Evolutionary conservation across 2,113 vertebrate species (phyloP).

Genomic region (Mesembrinibis cayennensis): DNA sequence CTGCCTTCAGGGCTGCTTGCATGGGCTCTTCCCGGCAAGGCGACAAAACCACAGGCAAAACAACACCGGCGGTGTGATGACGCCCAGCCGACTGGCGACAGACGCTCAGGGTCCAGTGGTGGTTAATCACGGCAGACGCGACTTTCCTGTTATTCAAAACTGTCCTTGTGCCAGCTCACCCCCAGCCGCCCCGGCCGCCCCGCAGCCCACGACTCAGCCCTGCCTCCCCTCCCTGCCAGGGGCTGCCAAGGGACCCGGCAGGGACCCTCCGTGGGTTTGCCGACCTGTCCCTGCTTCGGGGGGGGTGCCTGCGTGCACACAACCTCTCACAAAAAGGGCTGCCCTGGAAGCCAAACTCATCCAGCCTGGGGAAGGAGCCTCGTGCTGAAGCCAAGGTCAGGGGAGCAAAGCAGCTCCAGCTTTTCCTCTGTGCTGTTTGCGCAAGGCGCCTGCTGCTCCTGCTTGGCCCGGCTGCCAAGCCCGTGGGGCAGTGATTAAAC

Average conservation of each 20-base stretch:
- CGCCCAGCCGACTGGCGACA: not conserved
- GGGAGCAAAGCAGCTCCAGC: not conserved
- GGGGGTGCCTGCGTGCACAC: too few species aligned
- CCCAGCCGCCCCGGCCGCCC: rapidly evolving
- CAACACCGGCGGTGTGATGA: rapidly evolving
- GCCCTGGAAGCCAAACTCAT: not conserved
- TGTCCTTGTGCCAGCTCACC: not conserved
- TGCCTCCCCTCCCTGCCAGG: not conserved
- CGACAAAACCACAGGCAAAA: not conserved
- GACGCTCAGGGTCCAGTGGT: not conserved
- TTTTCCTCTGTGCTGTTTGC: not conserved
- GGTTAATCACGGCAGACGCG: not conserved
- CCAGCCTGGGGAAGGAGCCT: not conserved
- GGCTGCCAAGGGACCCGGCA: not conserved
- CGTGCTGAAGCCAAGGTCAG: not conserved
- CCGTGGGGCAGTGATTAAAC: not conserved
- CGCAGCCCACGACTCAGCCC: not conserved
- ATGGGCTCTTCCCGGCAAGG: rapidly evolving
- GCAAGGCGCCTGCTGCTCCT: not conserved
- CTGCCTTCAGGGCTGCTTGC: not conserved
- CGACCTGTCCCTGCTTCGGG: rapidly evolving
- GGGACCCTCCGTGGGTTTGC: not conserved
- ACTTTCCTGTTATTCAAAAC: not conserved
- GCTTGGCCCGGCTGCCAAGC: not conserved
- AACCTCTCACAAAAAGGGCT: not conserved